Base-by-base conservation (phyloP, 2,888 invertebrate species). In the Synergus gifuensis region DNA sequence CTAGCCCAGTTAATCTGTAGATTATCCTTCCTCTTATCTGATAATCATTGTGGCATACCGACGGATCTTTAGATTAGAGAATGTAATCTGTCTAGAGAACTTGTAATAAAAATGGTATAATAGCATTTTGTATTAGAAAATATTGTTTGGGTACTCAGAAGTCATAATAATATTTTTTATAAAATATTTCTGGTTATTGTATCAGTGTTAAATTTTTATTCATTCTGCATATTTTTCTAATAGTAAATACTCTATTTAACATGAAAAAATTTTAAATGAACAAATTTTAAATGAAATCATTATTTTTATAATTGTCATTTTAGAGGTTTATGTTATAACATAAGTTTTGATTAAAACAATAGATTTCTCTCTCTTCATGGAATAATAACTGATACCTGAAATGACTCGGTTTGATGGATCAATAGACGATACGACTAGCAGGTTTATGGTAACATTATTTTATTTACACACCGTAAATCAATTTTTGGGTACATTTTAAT, bases 31-130 rank as follows among this genome's bases (percentile, higher is more conserved):
- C 67, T 46, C 44, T 67, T 67, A 67, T 67, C 44, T 44, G 46
- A 42, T 67, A 44, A 67, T 44, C 18, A 44, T 67, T 60, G 60
- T 60, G 22, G 22, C 60, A 22, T 22, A 9, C 22, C 22, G 11
- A 22, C 22, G 22, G 18, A 67, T 67, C 44, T 67, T 46, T 14
- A 67, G 44, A 67, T 67, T 67, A 67, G 67, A 67, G 67, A 28
- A 46, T 22, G 22, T 44, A 46, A 44, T 44, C 44, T 67, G 60
- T 22, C 18, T 67, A 12, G 14, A 67, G 0, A 14, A 67, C 7
- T 67, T 67, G 18, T 12, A 44, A 46, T 18, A 7, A 44, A n/a
- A 67, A 46, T 22, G 2, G 18, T 14, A 44, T 22, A 28, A 2
- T 28, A 28, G 28, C 2, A 28, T 28, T 44, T 67, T 12, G 28